Evolutionary conservation across 2,888 invertebrate genomes (phyloP).

Genomic region (Bimastos eiseni): DNA sequence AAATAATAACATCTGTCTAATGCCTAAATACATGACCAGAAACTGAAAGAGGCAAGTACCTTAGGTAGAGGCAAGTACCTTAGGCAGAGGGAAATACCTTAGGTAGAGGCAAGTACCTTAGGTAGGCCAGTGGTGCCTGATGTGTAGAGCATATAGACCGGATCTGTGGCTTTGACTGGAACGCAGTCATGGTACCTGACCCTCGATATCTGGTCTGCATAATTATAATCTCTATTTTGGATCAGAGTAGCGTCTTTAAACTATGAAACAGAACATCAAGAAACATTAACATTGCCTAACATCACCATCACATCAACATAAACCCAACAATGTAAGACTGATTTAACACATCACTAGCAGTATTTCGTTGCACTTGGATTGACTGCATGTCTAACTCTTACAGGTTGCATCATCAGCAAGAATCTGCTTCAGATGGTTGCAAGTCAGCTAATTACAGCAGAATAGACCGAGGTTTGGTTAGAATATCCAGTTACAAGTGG

Average conservation of each 20-base stretch:
- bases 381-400: too few relatives aligned
- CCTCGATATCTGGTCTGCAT: constrained; percentile 74
- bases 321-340: not conserved
- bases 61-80: constrained; percentile 49
- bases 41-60: too few relatives aligned
- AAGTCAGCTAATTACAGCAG: too few relatives aligned
- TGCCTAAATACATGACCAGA: too few relatives aligned
- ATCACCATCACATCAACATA: not conserved
- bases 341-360: not conserved
- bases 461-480: too few relatives aligned
- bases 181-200: constrained; percentile 75
- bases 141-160: constrained; percentile 87
- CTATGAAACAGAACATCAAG: not conserved
- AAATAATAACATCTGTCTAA: too few relatives aligned
- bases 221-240: constrained; percentile 72
- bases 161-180: constrained; percentile 84
- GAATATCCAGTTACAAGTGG: too few relatives aligned
- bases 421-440: too few relatives aligned
- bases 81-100: too few relatives aligned
- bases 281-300: not conserved
- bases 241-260: constrained; percentile 45
- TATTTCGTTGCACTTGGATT: too few relatives aligned
- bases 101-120: constrained; percentile 51
- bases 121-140: constrained; percentile 67
- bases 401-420: too few relatives aligned